Evolutionary conservation across 2,797 vertebrate genomes (phyloP), one percentile per base, ranked within the genome.

Genomic region (Xyrichtys novacula): DNA sequence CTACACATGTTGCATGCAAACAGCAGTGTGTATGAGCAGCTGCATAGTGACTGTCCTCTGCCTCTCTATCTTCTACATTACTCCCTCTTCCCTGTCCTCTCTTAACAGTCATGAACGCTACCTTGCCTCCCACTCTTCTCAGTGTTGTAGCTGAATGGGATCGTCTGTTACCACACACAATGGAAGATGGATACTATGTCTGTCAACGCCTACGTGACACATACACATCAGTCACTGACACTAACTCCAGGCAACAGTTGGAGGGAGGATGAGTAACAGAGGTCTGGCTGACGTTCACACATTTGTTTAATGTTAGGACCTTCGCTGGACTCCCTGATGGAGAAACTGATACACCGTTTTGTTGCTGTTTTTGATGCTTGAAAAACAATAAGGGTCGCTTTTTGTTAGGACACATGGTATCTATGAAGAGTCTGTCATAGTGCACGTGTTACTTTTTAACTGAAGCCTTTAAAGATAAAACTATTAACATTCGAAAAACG

Each of bases 151-250:
- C 55, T 85, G 75, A 88, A 86, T 81, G 66, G 47, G 56, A 78
- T 83, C 61, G 63, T 88, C 75, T 90, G 85, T 92, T 87, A 44
- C 32, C 0, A 7, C 31, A 1, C 77, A 91, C 89, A 92, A 92
- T 81, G 71, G 66, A 38, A 29, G 54, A 83, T 34, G 80, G 89
- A 89, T 90, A 85, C 34, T 68, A 67, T 91, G 71, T 83, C 90
- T 29, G 63, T 36, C 81, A 44, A 86, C 83, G 77, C 91, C 89
- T 85, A 78, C 32, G 46, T 92, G 88, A 91, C 83, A 72, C 87
- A 87, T 88, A 78, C 47, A 44, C 17, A 53, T n/a, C n/a, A 81
- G 80, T 79, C 76, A n/a, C 73, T 63, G 29, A 55, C 64, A 75
- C 74, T 61, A 71, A 86, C 65, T 57, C 69, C 49, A 69, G 55